phyloP scores from a whole-genome alignment of 1,140 invertebrate species.

The Eupeodes corollae region DNA sequence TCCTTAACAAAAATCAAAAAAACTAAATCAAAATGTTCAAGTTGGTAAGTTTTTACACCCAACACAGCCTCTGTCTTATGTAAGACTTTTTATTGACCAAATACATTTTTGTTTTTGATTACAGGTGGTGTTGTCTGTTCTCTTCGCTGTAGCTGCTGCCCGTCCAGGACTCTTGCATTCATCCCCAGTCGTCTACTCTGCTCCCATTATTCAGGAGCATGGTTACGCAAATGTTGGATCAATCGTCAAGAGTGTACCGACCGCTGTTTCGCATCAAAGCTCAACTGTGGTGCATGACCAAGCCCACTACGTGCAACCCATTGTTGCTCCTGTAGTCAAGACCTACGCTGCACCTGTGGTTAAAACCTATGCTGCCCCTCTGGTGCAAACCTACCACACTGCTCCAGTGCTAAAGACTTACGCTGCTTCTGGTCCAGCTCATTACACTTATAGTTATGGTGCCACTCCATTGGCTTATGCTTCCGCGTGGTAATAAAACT shows the following conservation, averaged over 20 bases:
- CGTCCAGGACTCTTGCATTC: slow-evolving; percentile 36
- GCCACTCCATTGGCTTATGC: slow-evolving; percentile 27
- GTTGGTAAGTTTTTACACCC: slow-evolving; percentile 28
- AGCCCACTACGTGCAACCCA: slow-evolving; percentile 22
- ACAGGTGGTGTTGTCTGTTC: slow-evolving; percentile 47
- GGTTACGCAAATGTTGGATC: slow-evolving; percentile 22
- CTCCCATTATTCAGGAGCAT: slow-evolving; percentile 21
- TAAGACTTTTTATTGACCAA: neutral
- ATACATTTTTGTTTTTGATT: slow-evolving; percentile 2
- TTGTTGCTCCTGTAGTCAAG: slow-evolving; percentile 24
- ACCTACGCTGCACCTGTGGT: slow-evolving; percentile 16
- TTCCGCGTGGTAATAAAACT: slow-evolving; percentile 10
- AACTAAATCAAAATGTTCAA: slow-evolving; percentile 36
- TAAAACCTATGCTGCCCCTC: slow-evolving; percentile 21
- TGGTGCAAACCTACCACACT: slow-evolving; percentile 13
- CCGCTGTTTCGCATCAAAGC: slow-evolving; percentile 40
- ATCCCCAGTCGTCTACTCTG: slow-evolving; percentile 17
- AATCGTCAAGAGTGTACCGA: slow-evolving; percentile 30
- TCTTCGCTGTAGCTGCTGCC: slow-evolving; percentile 45
- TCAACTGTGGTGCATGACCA: slow-evolving; percentile 27
- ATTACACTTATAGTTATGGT: slow-evolving; percentile 9
- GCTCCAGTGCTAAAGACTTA: slow-evolving; percentile 7
- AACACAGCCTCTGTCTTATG: neutral
- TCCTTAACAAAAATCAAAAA: slow-evolving; percentile 16
- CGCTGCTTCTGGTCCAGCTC: slow-evolving; percentile 10